Conservation (phyloP, 2,888 invertebrate genomes). For the Erebia aethiops region DNA sequence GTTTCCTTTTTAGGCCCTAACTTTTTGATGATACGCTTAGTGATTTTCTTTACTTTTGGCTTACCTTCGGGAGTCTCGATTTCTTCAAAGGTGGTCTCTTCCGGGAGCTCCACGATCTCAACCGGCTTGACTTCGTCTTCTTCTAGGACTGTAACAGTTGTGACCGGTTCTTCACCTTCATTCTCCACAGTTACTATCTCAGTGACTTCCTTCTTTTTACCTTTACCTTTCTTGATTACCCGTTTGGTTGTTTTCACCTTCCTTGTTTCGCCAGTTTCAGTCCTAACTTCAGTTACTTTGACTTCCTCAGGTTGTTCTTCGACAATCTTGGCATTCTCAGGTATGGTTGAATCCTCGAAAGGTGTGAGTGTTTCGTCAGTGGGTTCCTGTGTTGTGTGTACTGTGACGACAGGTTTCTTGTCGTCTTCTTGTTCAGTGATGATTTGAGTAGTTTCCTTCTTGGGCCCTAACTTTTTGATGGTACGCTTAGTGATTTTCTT, state of each 20-base stretch:
- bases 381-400: conserved; percentile 14
- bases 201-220: conserved; percentile 39
- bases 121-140: conserved; percentile 43
- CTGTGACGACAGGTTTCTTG: neutral
- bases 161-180: neutral
- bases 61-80: neutral
- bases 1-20: neutral
- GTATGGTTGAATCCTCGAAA: neutral
- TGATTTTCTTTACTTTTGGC: neutral
- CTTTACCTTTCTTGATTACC: conserved; percentile 48
- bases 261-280: neutral
- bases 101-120: conserved; percentile 44
- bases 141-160: conserved; percentile 15
- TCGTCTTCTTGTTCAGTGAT: neutral
- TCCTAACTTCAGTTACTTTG: neutral
- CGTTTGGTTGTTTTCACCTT: conserved; percentile 55
- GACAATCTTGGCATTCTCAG: neutral
- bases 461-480: conserved; percentile 54
- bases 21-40: neutral
- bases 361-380: conserved; percentile 5
- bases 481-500: conserved; percentile 27
- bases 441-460: conserved; percentile 20
- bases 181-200: conserved; percentile 44
- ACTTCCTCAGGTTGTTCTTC: neutral
- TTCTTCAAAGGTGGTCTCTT: neutral